Evolutionary conservation across 2,113 vertebrate genomes (phyloP).

Genomic region (Rhynchopsitta pachyrhyncha): DNA sequence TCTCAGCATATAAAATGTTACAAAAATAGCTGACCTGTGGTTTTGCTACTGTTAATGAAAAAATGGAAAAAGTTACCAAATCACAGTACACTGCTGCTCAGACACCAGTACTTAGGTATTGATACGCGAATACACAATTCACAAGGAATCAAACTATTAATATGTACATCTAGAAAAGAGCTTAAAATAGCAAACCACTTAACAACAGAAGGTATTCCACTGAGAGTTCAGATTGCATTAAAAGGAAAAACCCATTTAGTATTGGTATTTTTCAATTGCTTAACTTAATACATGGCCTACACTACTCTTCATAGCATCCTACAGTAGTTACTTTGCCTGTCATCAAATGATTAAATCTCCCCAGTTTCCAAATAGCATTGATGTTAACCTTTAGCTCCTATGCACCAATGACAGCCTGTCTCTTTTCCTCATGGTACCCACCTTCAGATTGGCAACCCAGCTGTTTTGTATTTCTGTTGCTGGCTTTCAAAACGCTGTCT

Average conservation of each 20-base stretch:
- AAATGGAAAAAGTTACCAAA: neutral
- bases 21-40: neutral
- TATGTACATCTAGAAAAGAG: neutral
- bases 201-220: rapidly evolving
- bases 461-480: neutral
- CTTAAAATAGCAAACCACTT: neutral
- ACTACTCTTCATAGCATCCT: neutral
- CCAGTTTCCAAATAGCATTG: neutral
- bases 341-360: neutral
- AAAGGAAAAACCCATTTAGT: neutral
- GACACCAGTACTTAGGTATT: neutral
- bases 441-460: neutral
- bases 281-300: neutral
- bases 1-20: neutral
- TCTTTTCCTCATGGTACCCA: neutral
- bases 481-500: neutral
- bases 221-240: neutral
- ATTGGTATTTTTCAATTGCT: neutral
- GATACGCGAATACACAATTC: neutral
- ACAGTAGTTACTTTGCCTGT: neutral
- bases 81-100: neutral
- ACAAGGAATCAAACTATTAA: neutral
- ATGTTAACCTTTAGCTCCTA: neutral
- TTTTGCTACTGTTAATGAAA: neutral
- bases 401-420: rapidly evolving